These are phyloP conservation scores for mouse (Mus musculus) DNA, from an alignment of 2,113 vertebrate genomes.

Conservation along the genomic window DNA sequence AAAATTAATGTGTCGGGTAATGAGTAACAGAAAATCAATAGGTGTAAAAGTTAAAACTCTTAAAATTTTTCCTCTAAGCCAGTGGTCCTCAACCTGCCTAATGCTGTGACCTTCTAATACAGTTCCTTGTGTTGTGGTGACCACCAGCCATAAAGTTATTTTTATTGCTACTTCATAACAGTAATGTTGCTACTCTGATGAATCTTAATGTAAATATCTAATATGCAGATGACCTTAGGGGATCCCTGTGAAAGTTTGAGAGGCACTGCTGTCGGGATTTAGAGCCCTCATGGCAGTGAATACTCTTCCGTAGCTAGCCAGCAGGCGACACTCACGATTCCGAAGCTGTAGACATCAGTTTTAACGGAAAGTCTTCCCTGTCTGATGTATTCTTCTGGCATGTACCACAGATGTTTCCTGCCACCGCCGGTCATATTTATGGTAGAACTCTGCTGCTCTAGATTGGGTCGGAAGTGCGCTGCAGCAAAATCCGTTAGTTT, in stretches of 20 bases:
- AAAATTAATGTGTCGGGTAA: slow-evolving; percentile 6
- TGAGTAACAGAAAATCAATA: slow-evolving; percentile 28
- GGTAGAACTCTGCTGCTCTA: slow-evolving; percentile 79
- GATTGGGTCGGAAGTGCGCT: slow-evolving; percentile 84
- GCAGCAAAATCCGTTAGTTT: slow-evolving; percentile 86
- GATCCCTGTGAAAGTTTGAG: background rate
- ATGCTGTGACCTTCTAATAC: background rate
- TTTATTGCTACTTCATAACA: background rate
- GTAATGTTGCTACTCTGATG: background rate
- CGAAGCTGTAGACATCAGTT: slow-evolving; percentile 89
- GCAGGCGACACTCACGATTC: slow-evolving; percentile 81
- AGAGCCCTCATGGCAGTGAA: background rate
- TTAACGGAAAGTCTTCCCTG: slow-evolving; percentile 85
- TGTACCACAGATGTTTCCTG: slow-evolving; percentile 83
- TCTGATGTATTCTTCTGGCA: slow-evolving; percentile 87
- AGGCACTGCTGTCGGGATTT: background rate
- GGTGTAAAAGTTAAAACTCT: background rate
- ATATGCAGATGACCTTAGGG: background rate
- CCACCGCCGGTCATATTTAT: slow-evolving; percentile 73
- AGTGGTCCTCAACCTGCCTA: background rate
- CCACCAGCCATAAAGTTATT: background rate
- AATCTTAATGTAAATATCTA: background rate
- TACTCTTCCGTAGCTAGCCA: background rate
- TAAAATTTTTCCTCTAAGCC: background rate
- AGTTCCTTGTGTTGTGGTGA: background rate